phyloP scores from a whole-genome alignment of 2,113 vertebrate genomes.

The Phainopepla nitens region DNA sequence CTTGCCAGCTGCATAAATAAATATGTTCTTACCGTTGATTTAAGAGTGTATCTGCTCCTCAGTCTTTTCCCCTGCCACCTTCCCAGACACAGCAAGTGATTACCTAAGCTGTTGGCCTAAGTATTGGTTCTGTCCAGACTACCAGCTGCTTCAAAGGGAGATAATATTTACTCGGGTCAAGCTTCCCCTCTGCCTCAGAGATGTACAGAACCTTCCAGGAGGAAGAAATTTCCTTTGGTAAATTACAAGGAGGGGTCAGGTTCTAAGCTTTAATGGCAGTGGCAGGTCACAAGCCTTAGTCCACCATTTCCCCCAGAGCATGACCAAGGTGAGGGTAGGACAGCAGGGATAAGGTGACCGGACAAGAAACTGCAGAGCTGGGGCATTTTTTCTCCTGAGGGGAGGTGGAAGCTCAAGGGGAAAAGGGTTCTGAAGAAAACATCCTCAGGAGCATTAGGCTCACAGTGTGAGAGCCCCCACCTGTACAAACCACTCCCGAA shows the following conservation, averaged over 20 bases:
- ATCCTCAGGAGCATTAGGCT: rapidly evolving
- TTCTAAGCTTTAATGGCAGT: background rate
- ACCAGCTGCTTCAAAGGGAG: background rate
- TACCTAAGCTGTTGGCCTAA: background rate
- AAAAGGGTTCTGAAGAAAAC: background rate
- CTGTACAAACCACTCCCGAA: background rate
- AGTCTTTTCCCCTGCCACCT: background rate
- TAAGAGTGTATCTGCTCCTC: background rate
- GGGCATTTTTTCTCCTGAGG: background rate
- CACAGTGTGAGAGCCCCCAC: background rate
- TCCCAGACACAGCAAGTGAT: background rate
- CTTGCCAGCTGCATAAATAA: background rate
- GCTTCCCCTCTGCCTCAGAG: background rate
- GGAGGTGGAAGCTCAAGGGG: background rate
- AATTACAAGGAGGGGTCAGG: background rate
- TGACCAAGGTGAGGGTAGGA: background rate
- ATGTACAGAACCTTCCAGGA: background rate
- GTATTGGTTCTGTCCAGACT: background rate
- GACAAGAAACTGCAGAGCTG: background rate
- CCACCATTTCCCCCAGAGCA: background rate
- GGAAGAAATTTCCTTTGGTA: background rate
- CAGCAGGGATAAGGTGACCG: background rate
- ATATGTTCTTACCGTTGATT: background rate
- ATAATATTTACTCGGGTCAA: background rate
- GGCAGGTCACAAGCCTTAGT: background rate